Percentiles rank a stretch among this genome's conserved stretches.
phyloP scores from a whole-genome alignment of 2,113 vertebrate genomes.

The Riparia riparia region DNA sequence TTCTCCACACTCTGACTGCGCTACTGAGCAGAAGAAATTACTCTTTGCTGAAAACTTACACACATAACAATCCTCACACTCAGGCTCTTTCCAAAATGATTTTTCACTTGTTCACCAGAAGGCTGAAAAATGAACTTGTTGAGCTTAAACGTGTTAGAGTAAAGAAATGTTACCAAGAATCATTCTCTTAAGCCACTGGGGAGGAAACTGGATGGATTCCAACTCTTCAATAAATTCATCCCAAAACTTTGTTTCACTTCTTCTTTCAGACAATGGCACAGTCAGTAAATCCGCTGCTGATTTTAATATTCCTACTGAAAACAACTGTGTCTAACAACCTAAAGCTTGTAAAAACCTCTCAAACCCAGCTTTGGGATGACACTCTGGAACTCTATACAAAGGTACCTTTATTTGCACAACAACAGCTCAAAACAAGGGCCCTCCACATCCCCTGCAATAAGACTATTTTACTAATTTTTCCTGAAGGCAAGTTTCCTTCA shows the following conservation, averaged over 20 bases:
- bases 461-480: background rate
- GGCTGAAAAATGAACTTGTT: background rate
- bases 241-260: slow-evolving; percentile 12
- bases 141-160: background rate
- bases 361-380: background rate
- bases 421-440: background rate
- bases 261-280: background rate
- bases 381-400: background rate
- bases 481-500: slow-evolving; percentile 14
- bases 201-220: slow-evolving; percentile 17
- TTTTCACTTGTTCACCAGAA: slow-evolving; percentile 8
- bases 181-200: background rate
- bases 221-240: background rate
- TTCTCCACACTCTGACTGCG: background rate
- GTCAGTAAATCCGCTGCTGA: background rate
- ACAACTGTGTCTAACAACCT: slow-evolving; percentile 2
- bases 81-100: background rate
- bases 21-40: background rate
- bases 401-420: background rate
- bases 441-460: background rate
- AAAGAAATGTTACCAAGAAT: background rate
- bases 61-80: background rate
- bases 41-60: background rate
- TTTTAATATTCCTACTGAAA: slow-evolving; percentile 30
- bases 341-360: background rate